These are phyloP conservation scores for human DNA, from an alignment of 2,113 vertebrate genomes.

Conservation along the genomic window DNA sequence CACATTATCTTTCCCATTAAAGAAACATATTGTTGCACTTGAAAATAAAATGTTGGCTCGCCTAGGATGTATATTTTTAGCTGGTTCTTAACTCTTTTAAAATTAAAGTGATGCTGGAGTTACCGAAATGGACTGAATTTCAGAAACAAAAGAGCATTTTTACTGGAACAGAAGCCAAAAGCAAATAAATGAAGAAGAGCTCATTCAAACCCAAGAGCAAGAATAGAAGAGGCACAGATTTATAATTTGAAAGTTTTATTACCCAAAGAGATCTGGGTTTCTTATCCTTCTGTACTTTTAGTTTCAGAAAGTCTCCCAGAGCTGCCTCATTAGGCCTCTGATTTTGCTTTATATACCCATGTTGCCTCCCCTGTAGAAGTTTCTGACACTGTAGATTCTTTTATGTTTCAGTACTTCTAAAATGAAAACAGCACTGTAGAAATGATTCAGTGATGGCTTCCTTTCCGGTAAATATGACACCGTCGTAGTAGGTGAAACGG, in stretches of 20 bases:
- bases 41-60: constrained; percentile 11
- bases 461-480: constrained; percentile 65
- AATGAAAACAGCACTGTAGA: constrained; percentile 71
- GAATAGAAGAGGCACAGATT: not conserved
- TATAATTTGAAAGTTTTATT: not conserved
- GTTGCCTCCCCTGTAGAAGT: not conserved
- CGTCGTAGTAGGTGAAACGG: constrained; percentile 58
- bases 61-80: not conserved
- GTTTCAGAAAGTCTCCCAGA: not conserved
- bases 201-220: not conserved
- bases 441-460: constrained; percentile 70
- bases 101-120: constrained; percentile 1
- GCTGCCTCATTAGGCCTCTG: not conserved
- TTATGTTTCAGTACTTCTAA: constrained; percentile 63
- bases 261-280: not conserved
- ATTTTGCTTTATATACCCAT: not conserved
- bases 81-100: not conserved
- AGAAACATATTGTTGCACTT: not conserved
- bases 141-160: constrained; percentile 43
- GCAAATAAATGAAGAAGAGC: not conserved
- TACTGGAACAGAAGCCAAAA: not conserved
- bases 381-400: not conserved
- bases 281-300: not conserved
- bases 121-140: not conserved
- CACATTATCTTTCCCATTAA: not conserved